These are phyloP conservation scores for Arge pagana DNA, from an alignment of 2,888 invertebrate species.

Conservation along the genomic window DNA sequence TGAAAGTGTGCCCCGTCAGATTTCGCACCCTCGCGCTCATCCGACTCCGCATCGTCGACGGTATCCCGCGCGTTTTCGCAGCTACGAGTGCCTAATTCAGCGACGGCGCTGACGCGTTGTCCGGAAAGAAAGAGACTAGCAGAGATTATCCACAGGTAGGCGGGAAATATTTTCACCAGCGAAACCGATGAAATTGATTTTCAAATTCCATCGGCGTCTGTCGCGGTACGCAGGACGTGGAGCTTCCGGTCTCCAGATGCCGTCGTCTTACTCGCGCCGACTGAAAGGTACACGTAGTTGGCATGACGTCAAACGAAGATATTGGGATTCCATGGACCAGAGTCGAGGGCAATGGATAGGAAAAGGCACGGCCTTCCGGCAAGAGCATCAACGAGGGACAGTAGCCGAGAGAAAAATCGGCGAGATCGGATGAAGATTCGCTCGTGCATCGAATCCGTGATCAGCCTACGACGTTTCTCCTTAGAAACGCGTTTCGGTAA, in stretches of 20 bases:
- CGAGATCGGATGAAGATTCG: constrained; percentile 41
- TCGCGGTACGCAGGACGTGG: too few species aligned
- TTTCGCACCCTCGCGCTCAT: too few species aligned
- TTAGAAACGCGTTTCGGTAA: constrained; percentile 12
- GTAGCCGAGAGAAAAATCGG: constrained; percentile 35
- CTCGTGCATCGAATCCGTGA: constrained; percentile 55
- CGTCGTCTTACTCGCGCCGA: constrained; percentile 49
- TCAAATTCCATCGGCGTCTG: too few species aligned
- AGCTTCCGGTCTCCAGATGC: constrained; percentile 12
- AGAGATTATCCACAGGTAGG: too few species aligned
- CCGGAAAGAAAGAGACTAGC: too few species aligned
- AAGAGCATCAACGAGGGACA: constrained; percentile 30
- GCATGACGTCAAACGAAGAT: constrained; percentile 56
- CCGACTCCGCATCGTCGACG: too few species aligned
- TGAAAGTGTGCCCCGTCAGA: too few species aligned
- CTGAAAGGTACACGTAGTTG: constrained; percentile 54
- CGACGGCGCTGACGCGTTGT: too few species aligned
- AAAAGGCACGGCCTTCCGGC: not conserved
- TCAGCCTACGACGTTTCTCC: constrained; percentile 44
- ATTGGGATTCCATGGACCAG: constrained; percentile 52
- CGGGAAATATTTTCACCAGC: too few species aligned
- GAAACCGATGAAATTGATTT: too few species aligned
- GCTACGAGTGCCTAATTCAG: too few species aligned
- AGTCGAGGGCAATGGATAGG: constrained; percentile 19
- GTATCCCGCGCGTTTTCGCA: too few species aligned